A percentile compares a stretch with the other conserved stretches of the same genome.
Evolutionary conservation across 1,140 invertebrate species (phyloP).

Genomic region (Sinella curviseta): DNA sequence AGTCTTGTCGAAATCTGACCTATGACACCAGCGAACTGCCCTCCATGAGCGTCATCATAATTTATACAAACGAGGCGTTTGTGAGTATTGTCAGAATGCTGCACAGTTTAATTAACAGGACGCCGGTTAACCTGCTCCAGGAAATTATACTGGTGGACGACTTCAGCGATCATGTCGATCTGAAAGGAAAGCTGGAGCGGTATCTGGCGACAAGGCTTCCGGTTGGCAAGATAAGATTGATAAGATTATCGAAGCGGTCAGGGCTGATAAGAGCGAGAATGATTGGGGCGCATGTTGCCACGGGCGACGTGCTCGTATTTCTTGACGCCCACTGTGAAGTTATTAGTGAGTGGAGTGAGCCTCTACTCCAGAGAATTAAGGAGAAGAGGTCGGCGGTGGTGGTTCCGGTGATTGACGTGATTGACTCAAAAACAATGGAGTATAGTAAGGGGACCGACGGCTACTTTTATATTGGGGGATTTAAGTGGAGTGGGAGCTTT

Average conservation of each 20-base stretch:
- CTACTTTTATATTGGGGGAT: constrained; percentile 65
- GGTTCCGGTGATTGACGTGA: constrained; percentile 57
- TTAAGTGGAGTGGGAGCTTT: constrained; percentile 48
- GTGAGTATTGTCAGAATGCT: constrained; percentile 80
- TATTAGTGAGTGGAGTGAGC: neutral
- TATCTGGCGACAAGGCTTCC: constrained; percentile 71
- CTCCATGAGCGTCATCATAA: constrained; percentile 70
- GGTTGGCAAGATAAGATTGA: constrained; percentile 68
- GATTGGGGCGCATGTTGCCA: constrained; percentile 73
- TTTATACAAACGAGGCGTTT: constrained; percentile 88
- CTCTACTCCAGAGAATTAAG: neutral
- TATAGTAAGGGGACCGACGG: constrained; percentile 52
- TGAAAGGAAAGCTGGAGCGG: constrained; percentile 73
- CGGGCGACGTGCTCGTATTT: no score
- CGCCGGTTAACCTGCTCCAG: constrained; percentile 66
- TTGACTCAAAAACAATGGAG: constrained; percentile 56
- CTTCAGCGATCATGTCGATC: constrained; percentile 75
- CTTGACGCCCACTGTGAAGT: constrained; percentile 95
- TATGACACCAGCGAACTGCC: constrained; percentile 63
- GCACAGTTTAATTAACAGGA: constrained; percentile 79
- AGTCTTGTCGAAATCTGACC: constrained; percentile 59
- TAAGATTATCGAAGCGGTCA: constrained; percentile 72
- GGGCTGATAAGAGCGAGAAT: constrained; percentile 84
- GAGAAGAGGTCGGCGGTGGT: constrained; percentile 55
- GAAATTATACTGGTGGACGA: constrained; percentile 90